phyloP scores from a whole-genome alignment of 2,888 invertebrate species.

The Diloba caeruleocephala region DNA sequence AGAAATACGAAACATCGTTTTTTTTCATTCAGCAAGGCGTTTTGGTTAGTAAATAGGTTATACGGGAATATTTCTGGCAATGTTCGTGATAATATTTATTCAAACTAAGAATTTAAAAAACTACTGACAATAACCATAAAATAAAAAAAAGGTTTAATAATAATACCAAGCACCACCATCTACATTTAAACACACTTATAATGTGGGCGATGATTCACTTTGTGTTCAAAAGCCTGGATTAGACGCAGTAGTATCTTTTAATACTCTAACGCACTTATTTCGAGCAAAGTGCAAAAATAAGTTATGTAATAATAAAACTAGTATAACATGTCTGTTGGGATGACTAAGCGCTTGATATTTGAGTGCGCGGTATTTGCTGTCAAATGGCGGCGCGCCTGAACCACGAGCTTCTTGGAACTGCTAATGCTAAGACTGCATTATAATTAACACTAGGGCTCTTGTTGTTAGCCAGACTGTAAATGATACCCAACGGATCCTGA shows the following conservation, averaged over 20 bases:
- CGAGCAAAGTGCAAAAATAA: slow-evolving; percentile 59
- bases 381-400: slow-evolving; percentile 64
- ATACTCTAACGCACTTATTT: slow-evolving; percentile 51
- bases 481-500: slow-evolving; percentile 39
- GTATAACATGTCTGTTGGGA: slow-evolving; percentile 54
- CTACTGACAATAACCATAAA: no score
- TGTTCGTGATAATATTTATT: slow-evolving; percentile 25
- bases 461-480: slow-evolving; percentile 40
- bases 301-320: slow-evolving; percentile 59
- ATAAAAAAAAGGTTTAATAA: no score
- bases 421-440: slow-evolving; percentile 52
- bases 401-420: slow-evolving; percentile 60
- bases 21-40: slow-evolving; percentile 40
- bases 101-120: slow-evolving; percentile 21
- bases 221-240: slow-evolving; percentile 51
- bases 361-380: slow-evolving; percentile 69
- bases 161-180: slow-evolving; percentile 43
- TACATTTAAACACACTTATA: slow-evolving; percentile 48
- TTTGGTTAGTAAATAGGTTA: slow-evolving; percentile 39
- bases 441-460: slow-evolving; percentile 58
- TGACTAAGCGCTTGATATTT: slow-evolving; percentile 81
- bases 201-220: slow-evolving; percentile 46
- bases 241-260: slow-evolving; percentile 52
- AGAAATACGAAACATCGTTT: slow-evolving; percentile 31
- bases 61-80: slow-evolving; percentile 34